Conservation (phyloP, 2,113 vertebrate genomes). For the Mohoua ochrocephala region DNA sequence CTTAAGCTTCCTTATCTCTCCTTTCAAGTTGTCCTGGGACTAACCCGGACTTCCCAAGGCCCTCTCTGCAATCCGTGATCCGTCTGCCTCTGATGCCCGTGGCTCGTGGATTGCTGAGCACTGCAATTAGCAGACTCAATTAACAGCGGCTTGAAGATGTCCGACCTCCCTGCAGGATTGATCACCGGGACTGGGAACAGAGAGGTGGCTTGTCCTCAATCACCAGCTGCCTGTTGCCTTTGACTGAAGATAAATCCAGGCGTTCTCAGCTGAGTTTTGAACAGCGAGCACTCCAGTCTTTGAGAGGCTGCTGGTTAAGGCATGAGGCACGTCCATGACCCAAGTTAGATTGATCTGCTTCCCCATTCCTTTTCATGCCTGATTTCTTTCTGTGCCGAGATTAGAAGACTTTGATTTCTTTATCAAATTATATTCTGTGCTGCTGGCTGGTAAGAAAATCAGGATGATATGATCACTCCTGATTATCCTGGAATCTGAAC, state of each 20-base stretch:
- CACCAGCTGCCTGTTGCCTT: not conserved
- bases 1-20: conserved; percentile 55
- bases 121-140: not conserved
- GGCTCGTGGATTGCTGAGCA: not conserved
- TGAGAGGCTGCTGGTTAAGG: not conserved
- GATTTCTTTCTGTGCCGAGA: not conserved
- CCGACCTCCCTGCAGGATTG: not conserved
- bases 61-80: not conserved
- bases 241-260: not conserved
- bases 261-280: not conserved
- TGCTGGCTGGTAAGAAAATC: not conserved
- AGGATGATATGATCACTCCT: not conserved
- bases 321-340: not conserved
- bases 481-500: not conserved
- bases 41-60: not conserved
- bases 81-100: not conserved
- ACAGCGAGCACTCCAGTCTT: not conserved
- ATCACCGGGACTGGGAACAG: not conserved
- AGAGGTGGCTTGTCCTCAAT: not conserved
- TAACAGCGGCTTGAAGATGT: not conserved
- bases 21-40: conserved; percentile 21
- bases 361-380: not conserved
- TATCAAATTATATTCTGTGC: not conserved
- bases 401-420: not conserved
- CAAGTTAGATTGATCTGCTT: not conserved